Percentiles rank a stretch among this genome's conserved stretches.
Conservation (phyloP, 2,797 vertebrate genomes). For the Myotis vivesi region DNA sequence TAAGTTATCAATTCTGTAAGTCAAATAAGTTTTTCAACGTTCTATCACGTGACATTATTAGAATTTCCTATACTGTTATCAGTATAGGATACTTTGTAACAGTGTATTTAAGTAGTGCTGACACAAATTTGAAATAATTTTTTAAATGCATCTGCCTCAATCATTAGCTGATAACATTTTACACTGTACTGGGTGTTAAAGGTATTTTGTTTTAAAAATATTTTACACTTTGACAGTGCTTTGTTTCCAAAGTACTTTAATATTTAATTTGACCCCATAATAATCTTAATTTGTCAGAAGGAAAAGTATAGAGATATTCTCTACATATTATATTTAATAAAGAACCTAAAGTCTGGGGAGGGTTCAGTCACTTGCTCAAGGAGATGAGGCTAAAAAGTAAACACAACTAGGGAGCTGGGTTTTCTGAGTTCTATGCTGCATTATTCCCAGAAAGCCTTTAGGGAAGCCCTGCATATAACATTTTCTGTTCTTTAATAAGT, state of each 20-base stretch:
- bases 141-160: background rate
- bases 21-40: slow-evolving; percentile 26
- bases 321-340: background rate
- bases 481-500: slow-evolving; percentile 41
- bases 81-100: background rate
- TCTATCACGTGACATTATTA: background rate
- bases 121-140: background rate
- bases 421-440: background rate
- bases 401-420: background rate
- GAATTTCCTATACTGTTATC: background rate
- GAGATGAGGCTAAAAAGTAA: background rate
- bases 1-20: slow-evolving; percentile 18
- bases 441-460: background rate
- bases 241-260: background rate
- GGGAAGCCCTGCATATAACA: background rate
- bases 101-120: background rate
- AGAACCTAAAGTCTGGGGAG: background rate
- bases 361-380: background rate
- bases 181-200: background rate
- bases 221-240: background rate
- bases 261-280: background rate
- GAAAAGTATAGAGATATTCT: background rate
- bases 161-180: background rate
- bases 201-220: background rate
- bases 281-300: background rate